These are phyloP conservation scores for Eilema sororculum DNA, from an alignment of 2,888 invertebrate species.

Conservation along the genomic window DNA sequence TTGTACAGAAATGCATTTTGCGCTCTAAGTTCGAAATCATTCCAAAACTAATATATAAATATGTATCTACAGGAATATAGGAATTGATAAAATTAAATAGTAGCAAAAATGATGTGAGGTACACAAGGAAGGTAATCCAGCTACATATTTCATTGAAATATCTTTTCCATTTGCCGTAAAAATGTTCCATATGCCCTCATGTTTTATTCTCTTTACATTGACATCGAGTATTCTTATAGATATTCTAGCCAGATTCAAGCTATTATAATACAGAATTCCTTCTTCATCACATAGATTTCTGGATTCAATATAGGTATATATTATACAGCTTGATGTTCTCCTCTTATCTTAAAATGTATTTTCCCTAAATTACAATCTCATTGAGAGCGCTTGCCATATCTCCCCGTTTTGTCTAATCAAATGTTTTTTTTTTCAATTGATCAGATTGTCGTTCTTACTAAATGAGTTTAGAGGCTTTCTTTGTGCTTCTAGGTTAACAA, in stretches of 20 bases:
- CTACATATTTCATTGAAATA: no score
- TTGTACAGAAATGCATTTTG: no score
- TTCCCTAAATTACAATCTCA: slow-evolving; percentile 32
- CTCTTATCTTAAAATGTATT: slow-evolving; percentile 27
- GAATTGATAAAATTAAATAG: no score
- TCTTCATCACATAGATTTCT: no score
- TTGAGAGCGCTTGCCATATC: slow-evolving; percentile 31
- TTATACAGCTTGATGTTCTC: slow-evolving; percentile 14
- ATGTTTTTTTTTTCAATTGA: slow-evolving; percentile 37
- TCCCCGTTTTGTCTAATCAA: slow-evolving; percentile 48
- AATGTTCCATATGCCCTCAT: not conserved
- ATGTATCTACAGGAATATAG: no score
- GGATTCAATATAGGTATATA: not conserved
- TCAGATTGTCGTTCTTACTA: slow-evolving; percentile 32
- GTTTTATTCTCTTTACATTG: not conserved
- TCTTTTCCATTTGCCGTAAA: not conserved
- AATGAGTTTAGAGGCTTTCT: slow-evolving; percentile 17
- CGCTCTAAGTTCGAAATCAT: no score
- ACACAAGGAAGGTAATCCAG: no score
- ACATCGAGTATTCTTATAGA: not conserved
- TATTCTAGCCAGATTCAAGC: not conserved
- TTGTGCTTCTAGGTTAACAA: slow-evolving; percentile 10
- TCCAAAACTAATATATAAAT: no score
- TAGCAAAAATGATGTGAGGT: no score
- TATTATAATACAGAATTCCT: not conserved